Evolutionary conservation across 2,888 invertebrate species (phyloP), one percentile per base, ranked within the genome.

Genomic region (Xestoiulus laeticollis): DNA sequence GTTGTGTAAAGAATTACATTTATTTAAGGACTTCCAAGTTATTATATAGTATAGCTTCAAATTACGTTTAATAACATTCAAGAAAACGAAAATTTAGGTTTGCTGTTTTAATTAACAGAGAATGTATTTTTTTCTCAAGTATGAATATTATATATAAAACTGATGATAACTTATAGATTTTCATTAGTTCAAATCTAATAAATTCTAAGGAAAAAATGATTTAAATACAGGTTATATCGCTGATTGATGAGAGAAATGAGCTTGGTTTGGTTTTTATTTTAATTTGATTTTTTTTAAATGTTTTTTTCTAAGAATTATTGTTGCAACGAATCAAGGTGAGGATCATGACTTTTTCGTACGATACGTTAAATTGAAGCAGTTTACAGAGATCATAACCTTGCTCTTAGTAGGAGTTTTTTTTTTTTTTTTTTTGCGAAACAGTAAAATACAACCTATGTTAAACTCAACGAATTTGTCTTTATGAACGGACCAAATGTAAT

Each of bases 401-500:
- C 68, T 68, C 68, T 26, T 68, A 68, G 26, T 26, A 22, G 68
- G 68, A 5, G 68, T 22, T 68, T 68, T 38, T 38, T 38, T 3
- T 68, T 38, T 38, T 38, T 3, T 38, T 38, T 38, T 38, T 68
- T 68, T 22, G 68, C 68, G n/a, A 68, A 68, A 68, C 26, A 26
- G 10, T 26, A 68, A 68, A 68, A 26, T 68, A 6, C 26, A 26
- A 10, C n/a, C 59, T 8, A 22, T 59, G 59, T 22, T 38, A n/a
- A 59, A n/a, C 59, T 59, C 10, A 59, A 59, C 22, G 22, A 2
- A n/a, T 68, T 1, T 68, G 68, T 26, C 68, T 68, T 68, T 26
- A 68, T 68, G 68, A 68, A 68, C 68, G 26, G 68, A 68, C 68
- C 68, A 68, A n/a, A 68, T 8, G 68, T 68, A 68, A 68, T 68